Base-by-base conservation (phyloP, 2,113 vertebrate species). In the Brachypteracias leptosomus region DNA sequence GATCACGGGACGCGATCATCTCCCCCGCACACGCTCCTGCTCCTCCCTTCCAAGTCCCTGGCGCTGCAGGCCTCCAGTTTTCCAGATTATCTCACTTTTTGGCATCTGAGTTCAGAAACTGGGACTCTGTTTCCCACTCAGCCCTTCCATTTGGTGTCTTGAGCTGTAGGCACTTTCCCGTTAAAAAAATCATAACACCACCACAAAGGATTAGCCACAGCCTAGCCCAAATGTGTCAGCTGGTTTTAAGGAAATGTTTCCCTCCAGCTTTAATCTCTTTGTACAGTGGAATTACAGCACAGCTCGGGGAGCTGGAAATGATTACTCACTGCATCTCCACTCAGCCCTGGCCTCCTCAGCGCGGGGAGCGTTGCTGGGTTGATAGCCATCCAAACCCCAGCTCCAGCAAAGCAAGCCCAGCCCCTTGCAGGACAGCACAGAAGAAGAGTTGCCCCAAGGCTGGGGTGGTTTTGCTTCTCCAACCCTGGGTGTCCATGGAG, bases 141-240 rank as follows among this genome's bases (percentile, higher is more conserved):
- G 86, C 77, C 86, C 71, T 81, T 93, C 95, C 84, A 12, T 68
- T 90, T 71, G 73, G 74, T 65, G 88, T 51, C 92, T 93, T 6
- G 5, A 35, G 70, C 93, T 94, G 91, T 5, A 90, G 88, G 71
- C 77, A 36, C 46, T 92, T 89, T 95, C 94, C 90, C 33, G 38
- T 96, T 97, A 95, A 95, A 91, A 97, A 95, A 85, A 93, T 2
- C 84, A 77, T 19, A 90, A 59, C 31, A 40, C 63, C 10, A 67
- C 46, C 42, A 51, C 51, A 86, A 29, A 67, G 71, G 55, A 16
- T 61, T 76, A 51, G 44, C 77, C 17, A 4, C 78, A 95, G 93
- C 62, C 40, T 35, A 97, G 96, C 96, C 97, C 96, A 90, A 97
- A 97, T 89, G 90, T 97, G 97, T 97, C 97, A 97, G 96, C 98